Base-by-base conservation (phyloP, 2,797 vertebrate species). In the Neosalanx taihuensis region DNA sequence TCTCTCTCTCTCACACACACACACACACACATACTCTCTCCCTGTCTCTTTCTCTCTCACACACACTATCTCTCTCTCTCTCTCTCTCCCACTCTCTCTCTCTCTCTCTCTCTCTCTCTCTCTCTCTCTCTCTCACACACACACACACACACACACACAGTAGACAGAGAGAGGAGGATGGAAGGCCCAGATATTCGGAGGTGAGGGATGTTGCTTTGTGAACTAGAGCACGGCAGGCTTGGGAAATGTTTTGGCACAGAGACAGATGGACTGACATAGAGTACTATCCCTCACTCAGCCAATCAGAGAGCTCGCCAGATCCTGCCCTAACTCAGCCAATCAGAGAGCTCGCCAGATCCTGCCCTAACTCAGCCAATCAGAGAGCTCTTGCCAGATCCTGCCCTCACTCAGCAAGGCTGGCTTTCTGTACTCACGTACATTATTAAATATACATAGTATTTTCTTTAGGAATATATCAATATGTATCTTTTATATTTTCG, bases 211-310 rank as follows among this genome's bases (percentile, higher is more conserved):
- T 17, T 17, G 64, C 62, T 81, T 76, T 72, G 51, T 79, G 69
- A 76, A 77, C 79, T 60, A 41, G 69, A 71, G 33, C 66, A 65
- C 56, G 66, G 60, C 62, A 53, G 70, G 72, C 65, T 71, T 75
- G 67, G 77, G 75, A 74, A 64, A 66, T 71, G 58, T 71, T 79
- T 69, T 80, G 68, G 68, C 76, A 70, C 58, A 68, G 67, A 78
- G 69, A 75, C 71, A 75, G 69, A 74, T 74, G 67, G 72, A 70
- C 37, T 73, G 74, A 78, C 73, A 72, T 59, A 29, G 70, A 75
- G 57, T 64, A 64, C 62, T 30, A 29, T 20, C 7, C 20, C 33
- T 76, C 62, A 26, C 69, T 66, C 70, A 69, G 64, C 67, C 60
- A 72, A 70, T 31, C 63, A 71, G 56, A 59, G 9, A 31, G 4